Evolutionary conservation across 1,140 invertebrate genomes (phyloP).

Genomic region (Penaeus chinensis): DNA sequence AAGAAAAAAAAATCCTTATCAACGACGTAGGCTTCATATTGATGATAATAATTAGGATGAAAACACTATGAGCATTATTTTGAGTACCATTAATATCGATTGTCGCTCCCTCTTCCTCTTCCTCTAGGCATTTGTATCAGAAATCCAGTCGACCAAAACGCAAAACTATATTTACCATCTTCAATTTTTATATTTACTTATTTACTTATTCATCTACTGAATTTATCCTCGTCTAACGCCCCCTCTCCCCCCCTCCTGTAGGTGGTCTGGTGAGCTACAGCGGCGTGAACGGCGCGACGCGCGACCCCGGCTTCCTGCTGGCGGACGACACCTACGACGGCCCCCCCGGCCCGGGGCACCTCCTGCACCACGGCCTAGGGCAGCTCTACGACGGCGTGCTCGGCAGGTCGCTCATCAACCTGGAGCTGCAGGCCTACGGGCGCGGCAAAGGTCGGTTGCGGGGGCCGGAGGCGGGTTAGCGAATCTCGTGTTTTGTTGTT

Average conservation of each 20-base stretch:
- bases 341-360: not conserved
- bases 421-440: slow-evolving; percentile 40
- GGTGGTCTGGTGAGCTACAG: slow-evolving; percentile 47
- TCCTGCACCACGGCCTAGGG: slow-evolving; percentile 24
- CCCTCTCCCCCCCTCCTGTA: not conserved
- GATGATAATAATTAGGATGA: too few species aligned
- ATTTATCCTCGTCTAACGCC: not conserved
- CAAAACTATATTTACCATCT: too few species aligned
- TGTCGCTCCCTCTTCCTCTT: too few species aligned
- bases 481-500: not conserved
- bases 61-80: too few species aligned
- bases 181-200: too few species aligned
- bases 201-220: too few species aligned
- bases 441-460: slow-evolving; percentile 36
- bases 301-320: slow-evolving; percentile 36
- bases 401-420: slow-evolving; percentile 29
- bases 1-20: too few species aligned
- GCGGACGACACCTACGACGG: slow-evolving; percentile 38
- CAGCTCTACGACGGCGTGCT: slow-evolving; percentile 45
- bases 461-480: too few species aligned
- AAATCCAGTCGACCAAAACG: too few species aligned
- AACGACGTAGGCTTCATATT: too few species aligned
- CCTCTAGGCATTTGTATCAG: too few species aligned
- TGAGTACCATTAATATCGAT: too few species aligned
- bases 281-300: slow-evolving; percentile 4